Evolutionary conservation across 2,113 vertebrate species (phyloP), one percentile per base, ranked within the genome.

Genomic region (Pseudonaja textilis): DNA sequence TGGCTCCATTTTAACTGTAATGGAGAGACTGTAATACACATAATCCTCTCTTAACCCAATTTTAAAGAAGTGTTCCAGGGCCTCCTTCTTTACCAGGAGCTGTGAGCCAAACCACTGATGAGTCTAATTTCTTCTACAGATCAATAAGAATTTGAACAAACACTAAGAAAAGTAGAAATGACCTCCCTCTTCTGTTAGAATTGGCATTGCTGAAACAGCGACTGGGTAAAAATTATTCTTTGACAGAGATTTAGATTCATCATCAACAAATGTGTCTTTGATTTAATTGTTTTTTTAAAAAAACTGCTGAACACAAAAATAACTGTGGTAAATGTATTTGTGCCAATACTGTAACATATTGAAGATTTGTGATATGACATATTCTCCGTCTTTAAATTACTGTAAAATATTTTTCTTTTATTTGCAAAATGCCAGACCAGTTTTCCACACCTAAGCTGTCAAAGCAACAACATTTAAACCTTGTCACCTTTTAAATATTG

Each of bases 1-100:
- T 86, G 47, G 56, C 86, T 96, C 87, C 89, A 74, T 57, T 93
- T 64, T 29, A 81, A 69, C 26, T 34, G 92, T 18, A 91, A 59
- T 57, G 87, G 3, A 93, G 47, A 50, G 47, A 50, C 47, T 50
- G 47, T 50, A 10, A 85, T 61, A 7, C 55, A 91, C 12, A 61
- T 18, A 90, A 93, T 45, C 42, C 11, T 81, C 26, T 90, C 74
- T 74, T 22, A 93, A 45, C 22, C 74, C 4, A 26, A 39, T 91
- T 85, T 91, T 42, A 91, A 42, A 88, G 0, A 81, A 81, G 0
- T 11, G 12, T 90, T 89, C 94, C 87, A 88, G 87, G 86, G 91
- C n/a, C 91, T 0, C 5, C 69, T 74, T 93, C 29, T 50, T 39
- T 25, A 5, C 16, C 85, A 74, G 52, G 57, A 1, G n/a, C 59